phyloP scores from a whole-genome alignment of 1,140 invertebrate genomes.

The Diachasmimorpha longicaudata region DNA sequence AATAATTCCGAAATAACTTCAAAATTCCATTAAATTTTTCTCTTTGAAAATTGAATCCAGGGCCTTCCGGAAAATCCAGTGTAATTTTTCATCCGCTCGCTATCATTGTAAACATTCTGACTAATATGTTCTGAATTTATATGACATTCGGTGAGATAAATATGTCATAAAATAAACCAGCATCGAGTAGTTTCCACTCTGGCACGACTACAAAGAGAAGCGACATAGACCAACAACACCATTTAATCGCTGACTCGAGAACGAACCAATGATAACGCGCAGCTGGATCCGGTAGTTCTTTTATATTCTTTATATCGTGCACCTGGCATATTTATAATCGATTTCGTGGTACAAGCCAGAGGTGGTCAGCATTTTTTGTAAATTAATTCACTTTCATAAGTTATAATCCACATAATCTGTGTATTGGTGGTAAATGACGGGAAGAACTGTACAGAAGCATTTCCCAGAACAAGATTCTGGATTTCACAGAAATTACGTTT shows the following conservation, averaged over 20 bases:
- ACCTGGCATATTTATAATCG: constrained; percentile 30
- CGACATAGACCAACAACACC: background rate
- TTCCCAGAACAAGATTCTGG: background rate
- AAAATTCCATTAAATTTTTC: background rate
- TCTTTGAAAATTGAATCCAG: background rate
- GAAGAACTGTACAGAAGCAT: background rate
- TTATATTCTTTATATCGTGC: constrained; percentile 21
- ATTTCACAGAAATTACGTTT: background rate
- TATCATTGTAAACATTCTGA: background rate
- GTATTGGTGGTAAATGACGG: background rate
- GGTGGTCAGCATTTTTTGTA: constrained; percentile 14
- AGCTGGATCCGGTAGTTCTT: constrained; percentile 29
- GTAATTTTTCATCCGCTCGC: background rate
- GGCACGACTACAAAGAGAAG: constrained; percentile 9
- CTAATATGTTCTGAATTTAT: background rate
- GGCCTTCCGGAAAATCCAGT: background rate
- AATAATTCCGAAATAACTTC: too few relatives aligned
- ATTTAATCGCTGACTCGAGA: constrained; percentile 29
- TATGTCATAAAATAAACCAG: background rate
- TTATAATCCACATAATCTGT: background rate
- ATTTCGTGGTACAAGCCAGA: constrained; percentile 17
- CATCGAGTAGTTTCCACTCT: background rate
- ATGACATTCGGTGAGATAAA: background rate
- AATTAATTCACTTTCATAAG: background rate
- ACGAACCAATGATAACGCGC: constrained; percentile 26